These are phyloP conservation scores for Drosophila anomelani DNA, from an alignment of 2,888 invertebrate species.

Conservation along the genomic window DNA sequence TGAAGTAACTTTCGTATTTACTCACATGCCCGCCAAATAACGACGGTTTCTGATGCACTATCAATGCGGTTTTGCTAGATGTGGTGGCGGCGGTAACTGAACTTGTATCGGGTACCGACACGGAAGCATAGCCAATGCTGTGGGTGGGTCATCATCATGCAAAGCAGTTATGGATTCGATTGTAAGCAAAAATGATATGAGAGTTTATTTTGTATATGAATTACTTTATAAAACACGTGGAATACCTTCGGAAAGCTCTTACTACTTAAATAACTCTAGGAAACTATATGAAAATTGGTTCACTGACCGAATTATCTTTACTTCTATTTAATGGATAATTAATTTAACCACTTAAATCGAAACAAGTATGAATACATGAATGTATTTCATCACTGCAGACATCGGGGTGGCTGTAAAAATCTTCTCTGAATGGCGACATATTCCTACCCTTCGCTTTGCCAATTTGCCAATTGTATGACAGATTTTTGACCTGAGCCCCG, in stretches of 20 bases:
- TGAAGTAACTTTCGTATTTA: slow-evolving; percentile 69
- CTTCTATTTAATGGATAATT: neutral
- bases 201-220: neutral
- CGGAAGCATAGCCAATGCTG: slow-evolving; percentile 67
- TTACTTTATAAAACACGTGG: neutral
- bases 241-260: neutral
- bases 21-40: slow-evolving; percentile 60
- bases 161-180: slow-evolving; percentile 36
- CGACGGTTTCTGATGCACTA: slow-evolving; percentile 63
- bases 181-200: slow-evolving; percentile 15
- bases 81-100: slow-evolving; percentile 35
- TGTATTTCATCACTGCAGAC: neutral
- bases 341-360: neutral
- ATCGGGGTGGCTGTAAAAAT: slow-evolving; percentile 50
- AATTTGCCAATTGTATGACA: slow-evolving; percentile 27
- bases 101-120: slow-evolving; percentile 31
- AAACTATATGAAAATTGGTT: neutral
- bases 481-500: slow-evolving; percentile 51
- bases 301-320: neutral
- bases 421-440: neutral
- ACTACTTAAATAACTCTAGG: neutral
- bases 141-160: slow-evolving; percentile 51
- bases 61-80: slow-evolving; percentile 58
- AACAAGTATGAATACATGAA: neutral
- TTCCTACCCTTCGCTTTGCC: slow-evolving; percentile 3